Evolutionary conservation across 2,113 vertebrate genomes (phyloP).

Genomic region (Apaloderma vittatum): DNA sequence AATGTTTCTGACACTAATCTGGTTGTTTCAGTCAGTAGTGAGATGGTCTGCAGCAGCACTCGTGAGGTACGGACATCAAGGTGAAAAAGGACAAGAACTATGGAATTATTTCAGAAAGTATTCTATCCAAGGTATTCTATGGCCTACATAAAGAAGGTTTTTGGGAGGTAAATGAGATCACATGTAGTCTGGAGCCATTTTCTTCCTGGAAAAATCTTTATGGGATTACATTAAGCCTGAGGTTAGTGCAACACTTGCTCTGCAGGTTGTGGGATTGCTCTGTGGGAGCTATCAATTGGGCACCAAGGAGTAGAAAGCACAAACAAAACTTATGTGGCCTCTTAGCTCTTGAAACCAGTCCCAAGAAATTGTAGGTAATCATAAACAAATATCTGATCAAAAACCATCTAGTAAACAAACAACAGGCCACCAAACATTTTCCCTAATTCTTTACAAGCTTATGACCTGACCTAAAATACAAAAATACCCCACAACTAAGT

Average conservation of each 20-base stretch:
- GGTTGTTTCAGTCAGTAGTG: background rate
- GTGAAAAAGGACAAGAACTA: background rate
- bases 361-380: background rate
- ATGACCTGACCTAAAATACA: background rate
- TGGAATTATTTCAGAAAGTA: background rate
- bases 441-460: background rate
- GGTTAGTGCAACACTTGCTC: background rate
- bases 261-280: background rate
- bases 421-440: background rate
- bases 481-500: fast-evolving
- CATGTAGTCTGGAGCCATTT: background rate
- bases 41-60: background rate
- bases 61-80: fast-evolving
- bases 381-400: background rate
- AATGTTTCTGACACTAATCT: background rate
- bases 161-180: background rate
- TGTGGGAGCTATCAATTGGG: fast-evolving
- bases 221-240: background rate
- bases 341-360: background rate
- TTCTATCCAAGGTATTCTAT: background rate
- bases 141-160: background rate
- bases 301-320: background rate
- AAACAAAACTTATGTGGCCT: background rate
- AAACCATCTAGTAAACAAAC: background rate
- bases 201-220: background rate